Base-by-base conservation (phyloP, 2,797 vertebrate species). In the Rhodeus uyekii region DNA sequence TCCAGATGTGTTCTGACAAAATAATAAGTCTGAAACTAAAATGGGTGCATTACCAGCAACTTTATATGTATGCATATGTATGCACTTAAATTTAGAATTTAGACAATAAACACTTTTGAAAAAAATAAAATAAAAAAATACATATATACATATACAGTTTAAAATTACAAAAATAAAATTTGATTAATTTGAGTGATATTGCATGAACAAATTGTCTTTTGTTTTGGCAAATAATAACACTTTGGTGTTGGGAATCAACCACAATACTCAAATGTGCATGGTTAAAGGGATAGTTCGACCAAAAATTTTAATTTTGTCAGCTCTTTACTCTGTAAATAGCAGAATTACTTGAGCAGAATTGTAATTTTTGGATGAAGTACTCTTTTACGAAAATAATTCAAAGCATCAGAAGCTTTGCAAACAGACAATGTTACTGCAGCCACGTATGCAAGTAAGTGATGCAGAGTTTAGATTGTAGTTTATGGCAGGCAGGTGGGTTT, bases 401-500 rank as follows among this genome's bases (percentile, higher is more conserved):
- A 53, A 53, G 69, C 72, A 38, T 50, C 12, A 32, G 18, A 69
- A 58, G 36, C 29, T 58, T n/a, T 65, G 38, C 19, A 24, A 73
- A 55, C 34, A 29, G 67, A 80, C 24, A 44, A 76, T 81, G 79
- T 81, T 32, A 79, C 27, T 16, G 36, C 55, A 68, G 84, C 85
- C 86, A 88, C 83, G 78, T 86, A 76, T 84, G 81, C 84, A 74
- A 32, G 14, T 61, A 58, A 61, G 32, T 24, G 34, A 76, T 60
- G 48, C 64, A 48, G 69, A 64, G 13, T 71, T 76, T 65, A 38
- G 46, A 22, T 48, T 24, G 32, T 9, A 67, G 8, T 76, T 88
- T 83, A 84, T 87, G 76, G 84, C 50, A 78, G 80, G 46, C 86
- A 86, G 81, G 83, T 83, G 83, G 50, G 34, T 58, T 65, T 71